Conservation (phyloP, 2,888 invertebrate species). For the Xanthia togata region DNA sequence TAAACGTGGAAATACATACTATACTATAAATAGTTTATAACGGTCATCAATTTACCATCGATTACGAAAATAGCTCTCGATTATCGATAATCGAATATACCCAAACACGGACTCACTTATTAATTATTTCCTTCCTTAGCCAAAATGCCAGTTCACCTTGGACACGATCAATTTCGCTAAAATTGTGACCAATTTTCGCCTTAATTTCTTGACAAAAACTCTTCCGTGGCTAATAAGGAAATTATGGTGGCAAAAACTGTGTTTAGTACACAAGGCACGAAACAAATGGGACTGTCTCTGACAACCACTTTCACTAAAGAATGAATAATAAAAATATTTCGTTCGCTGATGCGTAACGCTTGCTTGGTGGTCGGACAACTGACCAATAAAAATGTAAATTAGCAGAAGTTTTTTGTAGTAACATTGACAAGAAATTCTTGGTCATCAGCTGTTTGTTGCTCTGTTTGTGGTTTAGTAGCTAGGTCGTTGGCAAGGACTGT, state of each 20-base stretch:
- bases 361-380: slow-evolving; percentile 52
- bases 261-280: slow-evolving; percentile 80
- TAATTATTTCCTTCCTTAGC: slow-evolving; percentile 58
- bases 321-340: slow-evolving; percentile 81
- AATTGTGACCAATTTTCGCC: slow-evolving; percentile 43
- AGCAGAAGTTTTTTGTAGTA: slow-evolving; percentile 65
- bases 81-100: slow-evolving; percentile 28
- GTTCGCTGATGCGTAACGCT: slow-evolving; percentile 74
- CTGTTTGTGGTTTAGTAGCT: not conserved
- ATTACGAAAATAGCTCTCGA: slow-evolving; percentile 35
- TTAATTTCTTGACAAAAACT: slow-evolving; percentile 41
- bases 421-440: slow-evolving; percentile 53
- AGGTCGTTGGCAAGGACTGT: not conserved
- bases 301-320: slow-evolving; percentile 86
- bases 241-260: slow-evolving; percentile 72
- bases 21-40: not conserved
- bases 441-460: slow-evolving; percentile 46
- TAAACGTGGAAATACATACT: not conserved
- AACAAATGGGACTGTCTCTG: slow-evolving; percentile 80
- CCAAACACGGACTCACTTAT: slow-evolving; percentile 46
- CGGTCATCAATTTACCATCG: not conserved
- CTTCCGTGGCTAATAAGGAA: slow-evolving; percentile 69
- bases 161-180: slow-evolving; percentile 22
- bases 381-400: slow-evolving; percentile 72
- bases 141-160: slow-evolving; percentile 52